A percentile compares a stretch with the other conserved stretches of the same genome.
Evolutionary conservation across 2,888 invertebrate genomes (phyloP).

Genomic region (Dichetophora obliterata): DNA sequence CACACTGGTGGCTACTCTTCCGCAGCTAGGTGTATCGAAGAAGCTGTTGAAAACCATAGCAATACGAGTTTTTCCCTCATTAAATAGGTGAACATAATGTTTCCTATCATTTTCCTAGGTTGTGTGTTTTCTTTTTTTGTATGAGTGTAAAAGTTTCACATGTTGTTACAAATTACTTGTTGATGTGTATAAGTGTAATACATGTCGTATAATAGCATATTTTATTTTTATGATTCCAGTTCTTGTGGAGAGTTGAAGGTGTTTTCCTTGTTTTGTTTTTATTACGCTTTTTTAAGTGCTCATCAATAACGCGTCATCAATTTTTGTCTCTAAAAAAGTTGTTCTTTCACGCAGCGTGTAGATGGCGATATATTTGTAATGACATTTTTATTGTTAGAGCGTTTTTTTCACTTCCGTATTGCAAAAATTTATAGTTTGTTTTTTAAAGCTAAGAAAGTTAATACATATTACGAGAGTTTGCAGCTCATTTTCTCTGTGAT

Average conservation of each 20-base stretch:
- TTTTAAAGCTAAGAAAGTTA: too few relatives aligned
- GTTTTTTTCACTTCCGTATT: too few relatives aligned
- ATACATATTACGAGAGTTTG: too few relatives aligned
- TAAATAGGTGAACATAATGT: not conserved
- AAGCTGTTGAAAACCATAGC: not conserved
- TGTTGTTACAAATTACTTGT: conserved; percentile 36
- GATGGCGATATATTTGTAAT: conserved; percentile 1
- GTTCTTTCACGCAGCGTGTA: conserved; percentile 18
- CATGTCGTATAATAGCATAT: conserved; percentile 14
- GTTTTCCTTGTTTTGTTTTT: not conserved
- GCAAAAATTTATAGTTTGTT: too few relatives aligned
- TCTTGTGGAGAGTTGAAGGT: not conserved
- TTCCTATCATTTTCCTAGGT: not conserved
- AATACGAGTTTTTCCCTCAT: not conserved
- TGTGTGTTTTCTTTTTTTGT: too few relatives aligned
- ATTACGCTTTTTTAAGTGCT: too few relatives aligned
- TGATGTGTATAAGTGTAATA: conserved; percentile 29
- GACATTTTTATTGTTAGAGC: too few relatives aligned
- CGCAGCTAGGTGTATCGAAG: not conserved
- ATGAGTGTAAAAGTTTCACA: not conserved
- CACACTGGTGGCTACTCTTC: not conserved
- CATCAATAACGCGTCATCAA: not conserved
- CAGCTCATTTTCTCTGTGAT: too few relatives aligned
- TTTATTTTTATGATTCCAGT: not conserved
- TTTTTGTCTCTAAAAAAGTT: conserved; percentile 6